These are phyloP conservation scores for Fabriciana adippe DNA, from an alignment of 2,888 invertebrate species.

Conservation along the genomic window DNA sequence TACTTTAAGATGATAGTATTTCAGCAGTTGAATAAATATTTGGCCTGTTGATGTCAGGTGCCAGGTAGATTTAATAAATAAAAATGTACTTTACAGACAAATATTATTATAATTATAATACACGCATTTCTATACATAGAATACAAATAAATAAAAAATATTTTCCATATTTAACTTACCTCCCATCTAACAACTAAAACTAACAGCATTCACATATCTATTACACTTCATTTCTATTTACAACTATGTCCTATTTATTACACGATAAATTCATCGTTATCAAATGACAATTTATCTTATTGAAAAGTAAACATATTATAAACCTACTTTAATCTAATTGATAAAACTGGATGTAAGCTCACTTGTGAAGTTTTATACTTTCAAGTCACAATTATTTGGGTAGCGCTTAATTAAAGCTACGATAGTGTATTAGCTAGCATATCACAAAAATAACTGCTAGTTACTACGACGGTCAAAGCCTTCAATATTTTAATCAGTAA, in stretches of 20 bases:
- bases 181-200: conserved; percentile 9
- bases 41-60: no score
- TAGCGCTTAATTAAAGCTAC: not conserved
- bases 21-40: no score
- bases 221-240: conserved; percentile 38
- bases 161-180: conserved; percentile 21
- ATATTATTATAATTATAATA: no score
- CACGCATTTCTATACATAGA: no score
- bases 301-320: conserved; percentile 40
- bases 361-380: not conserved
- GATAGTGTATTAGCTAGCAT: not conserved
- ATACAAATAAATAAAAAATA: conserved; percentile 5
- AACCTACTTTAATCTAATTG: conserved; percentile 8
- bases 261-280: conserved; percentile 41
- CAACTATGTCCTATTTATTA: conserved; percentile 33
- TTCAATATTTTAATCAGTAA: not conserved
- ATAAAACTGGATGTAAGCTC: not conserved
- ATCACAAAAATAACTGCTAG: not conserved
- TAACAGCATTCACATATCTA: conserved; percentile 18
- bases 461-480: not conserved
- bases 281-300: conserved; percentile 43
- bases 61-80: no score
- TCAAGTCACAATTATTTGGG: not conserved
- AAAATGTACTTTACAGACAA: no score
- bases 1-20: no score